Evolutionary conservation across 2,888 invertebrate species (phyloP), one percentile per base, ranked within the genome.

Genomic region (Galerucella nymphaeae): DNA sequence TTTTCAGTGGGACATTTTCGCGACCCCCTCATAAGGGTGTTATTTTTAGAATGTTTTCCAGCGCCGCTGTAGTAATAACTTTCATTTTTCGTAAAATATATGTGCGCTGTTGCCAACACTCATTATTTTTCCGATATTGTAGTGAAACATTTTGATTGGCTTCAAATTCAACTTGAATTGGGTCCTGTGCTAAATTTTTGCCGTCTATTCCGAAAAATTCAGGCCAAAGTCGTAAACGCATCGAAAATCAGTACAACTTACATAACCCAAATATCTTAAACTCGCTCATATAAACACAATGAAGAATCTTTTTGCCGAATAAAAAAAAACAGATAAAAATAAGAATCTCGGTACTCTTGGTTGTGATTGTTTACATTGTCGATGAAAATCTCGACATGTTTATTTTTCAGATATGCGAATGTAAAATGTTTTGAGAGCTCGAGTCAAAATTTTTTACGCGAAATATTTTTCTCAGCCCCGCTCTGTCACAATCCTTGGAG

Each of bases 311-410:
- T 18, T 55, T 55, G 18, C 16, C 55, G n/a, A 18, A 30, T 5
- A 30, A 55, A 53, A n/a, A 42, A 42, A 42, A 42, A 42, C n/a
- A n/a, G 6, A 42, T 42, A 42, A 55, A 55, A 55, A 55, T 55
- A 55, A 55, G 10, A 20, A 55, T 18, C 55, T 20, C 55, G 10
- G 18, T 18, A 55, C 16, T 55, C 55, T 55, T 55, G 18, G 20
- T 30, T 30, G 23, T 18, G 55, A 55, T 18, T 55, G 55, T 55
- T 55, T 55, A 55, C 55, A 55, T 3, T 6, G 55, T 18, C 10
- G 16, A 55, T 55, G 55, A 55, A 55, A 55, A 14, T 18, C 20
- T 55, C 18, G 18, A 20, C 55, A 55, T 55, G 42, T 55, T 55
- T 18, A 16, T 18, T 16, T 55, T 55, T 42, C 42, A 42, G 42